Percentiles rank a stretch among this genome's conserved stretches.
phyloP scores from a whole-genome alignment of 2,888 invertebrate genomes.

The Apodemia hepburni region DNA sequence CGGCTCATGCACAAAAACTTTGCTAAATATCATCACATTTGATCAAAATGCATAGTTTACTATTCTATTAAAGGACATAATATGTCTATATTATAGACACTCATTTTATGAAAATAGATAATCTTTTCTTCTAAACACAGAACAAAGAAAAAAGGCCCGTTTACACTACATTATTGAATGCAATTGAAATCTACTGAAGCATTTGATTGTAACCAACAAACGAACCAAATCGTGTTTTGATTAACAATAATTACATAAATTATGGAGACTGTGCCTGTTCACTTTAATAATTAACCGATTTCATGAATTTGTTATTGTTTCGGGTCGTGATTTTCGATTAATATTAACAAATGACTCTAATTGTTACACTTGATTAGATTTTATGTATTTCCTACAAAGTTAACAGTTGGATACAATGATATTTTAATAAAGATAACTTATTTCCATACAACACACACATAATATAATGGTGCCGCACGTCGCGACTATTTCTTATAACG shows the following conservation, averaged over 20 bases:
- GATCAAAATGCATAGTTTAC: too few species aligned
- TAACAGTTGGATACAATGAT: neutral
- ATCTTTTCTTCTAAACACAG: neutral
- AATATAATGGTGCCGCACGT: too few species aligned
- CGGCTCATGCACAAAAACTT: too few species aligned
- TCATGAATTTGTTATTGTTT: slow-evolving; percentile 16
- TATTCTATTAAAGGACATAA: too few species aligned
- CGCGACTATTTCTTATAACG: too few species aligned
- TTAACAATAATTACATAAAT: slow-evolving; percentile 16
- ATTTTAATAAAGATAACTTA: too few species aligned
- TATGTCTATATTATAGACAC: too few species aligned
- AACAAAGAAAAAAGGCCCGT: neutral
- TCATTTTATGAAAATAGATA: too few species aligned
- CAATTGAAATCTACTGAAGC: slow-evolving; percentile 9
- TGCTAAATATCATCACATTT: too few species aligned
- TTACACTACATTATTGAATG: slow-evolving; percentile 2
- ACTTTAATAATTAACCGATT: slow-evolving; percentile 14
- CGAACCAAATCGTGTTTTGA: slow-evolving; percentile 13
- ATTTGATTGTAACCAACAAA: slow-evolving; percentile 12
- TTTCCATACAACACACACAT: too few species aligned
- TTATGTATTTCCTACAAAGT: neutral
- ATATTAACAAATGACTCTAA: slow-evolving; percentile 12
- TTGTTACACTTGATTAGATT: neutral
- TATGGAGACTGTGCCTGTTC: slow-evolving; percentile 7
- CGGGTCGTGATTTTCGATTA: slow-evolving; percentile 14